Percentiles rank a stretch among this genome's conserved stretches.
Conservation (phyloP, 2,113 vertebrate genomes). For the Bagarius yarrelli region DNA sequence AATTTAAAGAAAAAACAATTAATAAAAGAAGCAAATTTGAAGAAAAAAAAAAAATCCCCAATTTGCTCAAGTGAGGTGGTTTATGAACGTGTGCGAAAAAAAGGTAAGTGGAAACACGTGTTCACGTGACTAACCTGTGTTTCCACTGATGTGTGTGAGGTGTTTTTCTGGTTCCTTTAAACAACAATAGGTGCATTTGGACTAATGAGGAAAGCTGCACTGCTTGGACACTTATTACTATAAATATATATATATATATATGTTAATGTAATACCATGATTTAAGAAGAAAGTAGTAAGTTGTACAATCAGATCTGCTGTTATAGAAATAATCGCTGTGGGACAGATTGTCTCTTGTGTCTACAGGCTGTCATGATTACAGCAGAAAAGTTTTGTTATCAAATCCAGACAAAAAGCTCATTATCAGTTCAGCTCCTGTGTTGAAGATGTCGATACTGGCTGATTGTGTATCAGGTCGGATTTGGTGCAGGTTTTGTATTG, state of each 20-base stretch:
- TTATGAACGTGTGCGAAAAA: no score
- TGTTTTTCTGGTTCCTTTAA: no score
- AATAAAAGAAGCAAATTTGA: no score
- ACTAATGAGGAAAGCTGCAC: no score
- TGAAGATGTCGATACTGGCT: neutral
- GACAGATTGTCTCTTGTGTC: neutral
- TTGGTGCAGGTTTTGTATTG: neutral
- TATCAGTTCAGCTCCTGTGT: neutral
- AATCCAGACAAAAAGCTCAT: neutral
- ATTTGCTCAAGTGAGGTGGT: no score
- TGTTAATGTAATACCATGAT: neutral
- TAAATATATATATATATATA: neutral
- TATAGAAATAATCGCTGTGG: neutral
- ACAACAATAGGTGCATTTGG: no score
- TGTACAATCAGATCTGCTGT: neutral
- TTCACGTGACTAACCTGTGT: no score
- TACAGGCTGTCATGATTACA: neutral
- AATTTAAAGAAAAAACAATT: no score
- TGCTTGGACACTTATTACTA: no score
- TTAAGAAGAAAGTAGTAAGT: neutral
- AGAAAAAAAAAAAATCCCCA: no score
- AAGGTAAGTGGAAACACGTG: no score
- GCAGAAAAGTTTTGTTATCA: neutral
- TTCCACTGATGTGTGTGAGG: no score
- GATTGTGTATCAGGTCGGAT: neutral